Evolutionary conservation across 2,113 vertebrate species (phyloP).

Genomic region (Phalacrocorax pelagicus): DNA sequence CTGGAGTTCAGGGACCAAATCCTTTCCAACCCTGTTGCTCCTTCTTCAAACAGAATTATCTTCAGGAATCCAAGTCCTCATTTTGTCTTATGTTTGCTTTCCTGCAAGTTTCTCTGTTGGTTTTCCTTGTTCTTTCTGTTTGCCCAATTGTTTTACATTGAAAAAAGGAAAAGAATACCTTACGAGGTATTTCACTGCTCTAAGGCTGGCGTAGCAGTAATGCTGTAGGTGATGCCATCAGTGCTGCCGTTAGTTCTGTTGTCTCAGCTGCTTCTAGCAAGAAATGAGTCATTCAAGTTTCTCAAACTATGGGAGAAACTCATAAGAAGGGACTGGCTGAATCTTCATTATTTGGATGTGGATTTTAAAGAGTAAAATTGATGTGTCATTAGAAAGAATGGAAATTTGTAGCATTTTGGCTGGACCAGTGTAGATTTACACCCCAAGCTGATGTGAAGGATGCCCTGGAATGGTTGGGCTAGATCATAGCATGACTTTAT

Average conservation of each 20-base stretch:
- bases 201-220: neutral
- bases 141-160: neutral
- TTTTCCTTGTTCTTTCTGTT: neutral
- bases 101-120: neutral
- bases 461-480: neutral
- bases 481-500: neutral
- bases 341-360: neutral
- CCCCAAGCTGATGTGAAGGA: neutral
- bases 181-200: neutral
- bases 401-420: neutral
- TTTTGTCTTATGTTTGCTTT: neutral
- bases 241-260: neutral
- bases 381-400: neutral
- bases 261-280: neutral
- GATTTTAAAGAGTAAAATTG: neutral
- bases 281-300: neutral
- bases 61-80: neutral
- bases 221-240: neutral
- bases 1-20: constrained; percentile 17
- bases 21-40: neutral
- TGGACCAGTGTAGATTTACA: fast-evolving
- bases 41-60: neutral
- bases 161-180: neutral
- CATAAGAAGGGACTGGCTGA: neutral
- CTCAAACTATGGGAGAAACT: neutral